These are phyloP conservation scores for Drosophila elegans DNA, from an alignment of 1,140 invertebrate species.

Conservation along the genomic window DNA sequence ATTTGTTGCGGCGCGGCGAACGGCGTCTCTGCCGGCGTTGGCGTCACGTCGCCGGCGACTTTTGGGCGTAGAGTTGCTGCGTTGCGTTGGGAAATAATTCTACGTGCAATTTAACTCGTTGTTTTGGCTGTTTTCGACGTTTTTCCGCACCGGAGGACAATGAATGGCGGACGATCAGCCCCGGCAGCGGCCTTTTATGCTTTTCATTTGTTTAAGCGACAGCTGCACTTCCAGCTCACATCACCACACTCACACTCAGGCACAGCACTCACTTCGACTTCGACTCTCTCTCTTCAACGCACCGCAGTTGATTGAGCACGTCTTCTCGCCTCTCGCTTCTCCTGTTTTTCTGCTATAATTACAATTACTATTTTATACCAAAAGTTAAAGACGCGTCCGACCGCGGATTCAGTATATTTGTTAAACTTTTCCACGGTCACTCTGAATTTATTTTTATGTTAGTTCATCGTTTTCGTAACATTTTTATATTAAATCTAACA, in stretches of 20 bases:
- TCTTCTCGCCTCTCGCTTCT: constrained; percentile 9
- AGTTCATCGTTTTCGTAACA: too few species aligned
- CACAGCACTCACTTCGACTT: constrained; percentile 22
- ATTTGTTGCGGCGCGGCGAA: constrained; percentile 51
- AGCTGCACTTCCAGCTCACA: constrained; percentile 63
- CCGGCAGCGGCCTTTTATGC: constrained; percentile 24
- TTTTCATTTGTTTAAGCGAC: constrained; percentile 72
- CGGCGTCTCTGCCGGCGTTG: constrained; percentile 37
- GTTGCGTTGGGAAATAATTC: constrained; percentile 40
- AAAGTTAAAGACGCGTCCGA: too few species aligned
- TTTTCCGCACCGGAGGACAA: constrained; percentile 17
- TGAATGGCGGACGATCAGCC: background rate
- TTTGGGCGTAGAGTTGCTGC: constrained; percentile 55
- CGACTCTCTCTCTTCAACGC: background rate
- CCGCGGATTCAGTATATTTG: too few species aligned
- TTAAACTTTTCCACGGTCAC: too few species aligned
- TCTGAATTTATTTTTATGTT: too few species aligned
- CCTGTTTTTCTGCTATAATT: too few species aligned
- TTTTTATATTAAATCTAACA: too few species aligned
- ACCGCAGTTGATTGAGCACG: constrained; percentile 13
- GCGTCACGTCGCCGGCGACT: constrained; percentile 68
- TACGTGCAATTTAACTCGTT: constrained; percentile 39
- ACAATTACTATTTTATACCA: too few species aligned
- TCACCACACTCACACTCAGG: constrained; percentile 32
- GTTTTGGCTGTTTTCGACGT: constrained; percentile 8